Base-by-base conservation (phyloP, 2,797 vertebrate genomes). In the Schizothorax lantsangensis region DNA sequence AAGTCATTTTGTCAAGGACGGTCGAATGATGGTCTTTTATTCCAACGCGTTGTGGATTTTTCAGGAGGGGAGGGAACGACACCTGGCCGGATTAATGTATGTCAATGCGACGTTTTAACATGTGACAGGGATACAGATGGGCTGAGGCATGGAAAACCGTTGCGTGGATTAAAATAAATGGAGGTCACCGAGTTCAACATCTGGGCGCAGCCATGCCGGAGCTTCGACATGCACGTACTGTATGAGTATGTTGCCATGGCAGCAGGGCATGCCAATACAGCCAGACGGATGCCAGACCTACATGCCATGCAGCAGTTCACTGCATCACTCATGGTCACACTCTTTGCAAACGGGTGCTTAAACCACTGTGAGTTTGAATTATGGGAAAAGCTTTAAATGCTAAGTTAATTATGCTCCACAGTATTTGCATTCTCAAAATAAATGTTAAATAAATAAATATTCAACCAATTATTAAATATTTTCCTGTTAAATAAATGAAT, bases 181-280 rank as follows among this genome's bases (percentile, higher is more conserved):
- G 84, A 90, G 91, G 89, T 57, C 84, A 89, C 92, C 77, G 84
- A 94, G 92, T 86, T 86, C 83, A 94, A 94, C 94, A 94, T 94
- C 94, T 94, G 94, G 93, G 92, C 57, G 78, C 89, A 89, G 89
- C 49, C 71, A 85, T 84, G 43, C 74, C 30, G 40, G 81, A 85
- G 71, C 86, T 80, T 15, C 45, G 54, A 15, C 59, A 81, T 84
- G 85, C 85, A 91, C 57, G 21, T 85, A 85, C 75, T 80, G 89
- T 90, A 92, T 89, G 91, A 89, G 47, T 69, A 88, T 85, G 91
- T 92, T 87, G 84, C 90, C 88, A 91, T 88, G 89, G 88, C 84
- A 90, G 87, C 90, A 88, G 89, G 84, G 88, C 91, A 90, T 92
- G 92, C 92, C 91, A 89, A 92, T 90, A 89, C 86, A 88, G 87